Evolutionary conservation across 2,797 vertebrate species (phyloP).

Genomic region (Hypotaenidia okinawae): DNA sequence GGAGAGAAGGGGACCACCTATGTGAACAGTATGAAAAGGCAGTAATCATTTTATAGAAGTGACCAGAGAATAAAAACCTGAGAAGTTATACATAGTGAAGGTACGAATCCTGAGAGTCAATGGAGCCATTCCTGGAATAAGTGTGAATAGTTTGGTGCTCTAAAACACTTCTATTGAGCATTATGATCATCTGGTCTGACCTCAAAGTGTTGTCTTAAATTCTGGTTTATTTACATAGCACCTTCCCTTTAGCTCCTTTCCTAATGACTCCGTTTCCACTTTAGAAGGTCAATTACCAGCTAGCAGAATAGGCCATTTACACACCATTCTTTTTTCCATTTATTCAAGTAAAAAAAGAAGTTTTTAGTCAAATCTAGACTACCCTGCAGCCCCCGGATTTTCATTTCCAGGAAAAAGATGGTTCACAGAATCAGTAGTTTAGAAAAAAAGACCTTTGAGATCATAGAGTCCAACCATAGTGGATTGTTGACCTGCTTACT

Average conservation of each 20-base stretch:
- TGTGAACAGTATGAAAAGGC: not conserved
- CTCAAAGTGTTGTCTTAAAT: not conserved
- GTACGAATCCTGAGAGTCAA: not conserved
- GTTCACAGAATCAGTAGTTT: too few relatives aligned
- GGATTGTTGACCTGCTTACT: not conserved
- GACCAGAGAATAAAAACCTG: not conserved
- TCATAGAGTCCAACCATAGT: too few relatives aligned
- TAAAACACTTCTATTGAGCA: not conserved
- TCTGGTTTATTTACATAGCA: not conserved
- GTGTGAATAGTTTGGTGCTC: not conserved
- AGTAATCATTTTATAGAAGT: not conserved
- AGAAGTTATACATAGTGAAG: not conserved
- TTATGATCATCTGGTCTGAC: not conserved
- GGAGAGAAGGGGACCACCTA: not conserved
- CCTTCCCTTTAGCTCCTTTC: not conserved
- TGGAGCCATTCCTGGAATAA: not conserved
- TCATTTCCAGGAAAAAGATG: not conserved
- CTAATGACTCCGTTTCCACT: not conserved
- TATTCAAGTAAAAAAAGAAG: not conserved
- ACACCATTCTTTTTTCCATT: not conserved
- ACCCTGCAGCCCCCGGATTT: not conserved
- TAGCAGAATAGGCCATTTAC: not conserved
- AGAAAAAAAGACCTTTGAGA: too few relatives aligned
- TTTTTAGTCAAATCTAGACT: not conserved
- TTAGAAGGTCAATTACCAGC: not conserved